Conservation (phyloP, 2,888 invertebrate genomes). For the Chrysolina oricalcia region DNA sequence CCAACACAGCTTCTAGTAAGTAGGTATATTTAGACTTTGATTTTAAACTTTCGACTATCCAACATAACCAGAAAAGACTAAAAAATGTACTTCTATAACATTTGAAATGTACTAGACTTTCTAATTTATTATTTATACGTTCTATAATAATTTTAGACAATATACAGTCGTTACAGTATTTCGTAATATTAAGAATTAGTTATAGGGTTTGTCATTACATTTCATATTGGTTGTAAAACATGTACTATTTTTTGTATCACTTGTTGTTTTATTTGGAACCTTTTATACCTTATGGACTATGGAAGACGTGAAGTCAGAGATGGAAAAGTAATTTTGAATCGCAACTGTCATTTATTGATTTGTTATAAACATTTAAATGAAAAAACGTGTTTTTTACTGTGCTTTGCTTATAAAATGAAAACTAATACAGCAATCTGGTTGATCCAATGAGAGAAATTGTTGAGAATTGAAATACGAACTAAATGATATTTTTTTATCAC, state of each 20-base stretch:
- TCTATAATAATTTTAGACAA: constrained; percentile 1
- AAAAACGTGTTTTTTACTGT: too few species aligned
- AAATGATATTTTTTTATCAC: too few species aligned
- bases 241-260: background rate
- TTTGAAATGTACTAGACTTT: background rate
- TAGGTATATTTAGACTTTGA: background rate
- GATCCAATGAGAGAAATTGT: too few species aligned
- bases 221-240: background rate
- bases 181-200: background rate
- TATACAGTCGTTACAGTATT: constrained; percentile 12
- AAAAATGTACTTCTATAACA: background rate
- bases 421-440: too few species aligned
- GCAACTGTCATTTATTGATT: too few species aligned
- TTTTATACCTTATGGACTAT: too few species aligned
- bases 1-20: too few species aligned
- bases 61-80: background rate
- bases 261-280: background rate
- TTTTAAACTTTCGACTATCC: background rate
- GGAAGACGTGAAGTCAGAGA: too few species aligned
- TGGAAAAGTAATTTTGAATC: too few species aligned
- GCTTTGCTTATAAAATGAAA: too few species aligned
- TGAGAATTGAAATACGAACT: too few species aligned
- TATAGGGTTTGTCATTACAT: background rate
- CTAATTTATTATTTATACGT: constrained; percentile 9
- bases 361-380: too few species aligned